A percentile compares a stretch with the other conserved stretches of the same genome.
Evolutionary conservation across 2,888 invertebrate genomes (phyloP).

Genomic region (Ditylenchus weischeri): DNA sequence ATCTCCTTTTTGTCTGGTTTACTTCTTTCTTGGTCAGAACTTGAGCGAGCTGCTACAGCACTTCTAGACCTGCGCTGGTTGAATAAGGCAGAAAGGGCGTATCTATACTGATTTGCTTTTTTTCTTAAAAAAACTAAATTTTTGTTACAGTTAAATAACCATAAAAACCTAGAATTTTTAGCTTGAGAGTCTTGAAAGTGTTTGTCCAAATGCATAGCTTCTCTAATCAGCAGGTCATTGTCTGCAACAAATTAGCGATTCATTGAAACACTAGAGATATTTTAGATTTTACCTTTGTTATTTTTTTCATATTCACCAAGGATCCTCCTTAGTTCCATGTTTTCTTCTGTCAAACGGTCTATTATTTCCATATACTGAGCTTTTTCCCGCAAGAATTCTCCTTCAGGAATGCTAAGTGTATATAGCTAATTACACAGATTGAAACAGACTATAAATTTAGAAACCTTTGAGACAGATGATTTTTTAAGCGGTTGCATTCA

Average conservation of each 20-base stretch:
- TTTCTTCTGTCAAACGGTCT: slow-evolving; percentile 33
- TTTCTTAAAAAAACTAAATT: neutral
- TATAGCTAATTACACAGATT: neutral
- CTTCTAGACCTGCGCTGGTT: neutral
- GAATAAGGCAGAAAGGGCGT: neutral
- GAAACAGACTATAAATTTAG: neutral
- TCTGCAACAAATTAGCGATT: neutral
- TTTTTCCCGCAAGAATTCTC: slow-evolving; percentile 31
- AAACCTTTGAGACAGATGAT: slow-evolving; percentile 29
- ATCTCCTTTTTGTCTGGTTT: slow-evolving; percentile 1
- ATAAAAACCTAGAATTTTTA: neutral
- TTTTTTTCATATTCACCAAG: slow-evolving; percentile 22
- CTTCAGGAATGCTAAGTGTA: slow-evolving; percentile 25
- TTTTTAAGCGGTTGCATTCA: slow-evolving; percentile 31
- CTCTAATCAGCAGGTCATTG: no score
- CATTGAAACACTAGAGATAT: no score
- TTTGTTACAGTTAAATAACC: neutral
- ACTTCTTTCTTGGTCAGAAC: neutral
- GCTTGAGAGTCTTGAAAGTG: neutral
- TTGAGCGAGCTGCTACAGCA: slow-evolving; percentile 1
- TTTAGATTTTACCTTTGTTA: slow-evolving; percentile 2
- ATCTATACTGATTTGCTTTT: neutral
- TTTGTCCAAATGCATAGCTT: neutral
- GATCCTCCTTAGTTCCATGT: slow-evolving; percentile 31
- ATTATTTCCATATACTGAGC: slow-evolving; percentile 34